Base-by-base conservation (phyloP, 2,888 invertebrate genomes). In the Ectobius pallidus region DNA sequence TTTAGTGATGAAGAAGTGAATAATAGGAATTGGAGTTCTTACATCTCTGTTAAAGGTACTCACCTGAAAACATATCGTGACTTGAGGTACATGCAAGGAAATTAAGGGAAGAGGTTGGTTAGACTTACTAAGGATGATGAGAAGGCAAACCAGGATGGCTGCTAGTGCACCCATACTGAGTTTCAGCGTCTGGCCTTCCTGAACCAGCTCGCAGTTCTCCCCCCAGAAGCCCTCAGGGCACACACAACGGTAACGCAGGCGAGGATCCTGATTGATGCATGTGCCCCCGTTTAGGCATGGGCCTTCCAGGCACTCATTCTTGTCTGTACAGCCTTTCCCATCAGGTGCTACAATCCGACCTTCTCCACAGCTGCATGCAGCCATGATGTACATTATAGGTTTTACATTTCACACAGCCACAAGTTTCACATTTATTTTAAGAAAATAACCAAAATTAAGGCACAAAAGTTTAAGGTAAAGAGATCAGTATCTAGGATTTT, bases 121-220 rank as follows among this genome's bases (percentile, higher is more conserved):
- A 52, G 9, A 92, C 95, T 95, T 91, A 98, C 98, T 93, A 85
- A 98, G 91, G 81, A 99, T 95, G 84, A 97, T 94, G 84, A 97
- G 91, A 81, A 98, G 91, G 86, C 97, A 98, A 86, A 98, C 95
- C 84, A 99, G 90, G 83, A 99, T 98, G 82, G 97, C 97, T 76
- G 97, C 96, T 79, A 99, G 88, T 76, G 98, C 98, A 78, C 97
- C 96, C 91, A 95, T 95, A 86, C 97, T 96, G 82, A 99, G 90
- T 82, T 96, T 96, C 80, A 98, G 89, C 77, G 95, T 95, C 86
- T 95, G 95, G 79, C 96, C 96, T 83, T 97, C 96, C 82, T 95
- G 94, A 77, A 95, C 92, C 78, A 95, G 90, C 83, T 95, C 96
- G 85, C 97, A 97, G 86, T 95, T 94, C 83, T 94, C 94, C 80